Percentiles rank a stretch among this genome's conserved stretches.
These are phyloP conservation scores for Thereva unica DNA, from an alignment of 2,888 invertebrate species.

Conservation along the genomic window DNA sequence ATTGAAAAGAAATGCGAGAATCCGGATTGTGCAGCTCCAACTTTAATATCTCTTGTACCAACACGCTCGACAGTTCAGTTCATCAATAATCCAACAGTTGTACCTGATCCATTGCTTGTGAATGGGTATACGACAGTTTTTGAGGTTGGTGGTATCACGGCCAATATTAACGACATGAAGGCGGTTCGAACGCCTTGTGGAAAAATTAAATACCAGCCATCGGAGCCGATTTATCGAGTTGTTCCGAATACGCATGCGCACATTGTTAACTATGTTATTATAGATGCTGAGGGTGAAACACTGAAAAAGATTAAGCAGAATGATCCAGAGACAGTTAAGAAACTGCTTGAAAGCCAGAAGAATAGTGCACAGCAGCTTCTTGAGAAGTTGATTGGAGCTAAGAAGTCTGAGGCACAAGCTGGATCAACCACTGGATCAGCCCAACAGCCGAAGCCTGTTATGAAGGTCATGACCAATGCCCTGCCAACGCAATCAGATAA, in stretches of 20 bases:
- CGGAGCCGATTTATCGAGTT: slow-evolving; percentile 51
- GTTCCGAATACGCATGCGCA: slow-evolving; percentile 56
- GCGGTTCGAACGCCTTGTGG: neutral
- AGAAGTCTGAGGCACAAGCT: neutral
- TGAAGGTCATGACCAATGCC: neutral
- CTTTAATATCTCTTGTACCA: slow-evolving; percentile 49
- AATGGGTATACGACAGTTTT: slow-evolving; percentile 54
- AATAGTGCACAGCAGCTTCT: slow-evolving; percentile 52
- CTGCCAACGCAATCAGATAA: neutral
- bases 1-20: slow-evolving; percentile 44
- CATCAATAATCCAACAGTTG: slow-evolving; percentile 45
- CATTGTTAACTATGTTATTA: slow-evolving; percentile 54
- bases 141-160: slow-evolving; percentile 51
- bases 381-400: neutral
- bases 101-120: slow-evolving; percentile 52
- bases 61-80: slow-evolving; percentile 52
- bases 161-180: slow-evolving; percentile 39
- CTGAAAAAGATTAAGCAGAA: slow-evolving; percentile 51
- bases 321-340: slow-evolving; percentile 52
- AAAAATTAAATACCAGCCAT: neutral
- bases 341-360: slow-evolving; percentile 51
- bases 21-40: slow-evolving; percentile 47
- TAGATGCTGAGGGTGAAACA: slow-evolving; percentile 52
- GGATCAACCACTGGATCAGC: neutral
- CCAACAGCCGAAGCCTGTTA: no score